Evolutionary conservation across 2,797 vertebrate genomes (phyloP).

Genomic region (Rhinella marina): DNA sequence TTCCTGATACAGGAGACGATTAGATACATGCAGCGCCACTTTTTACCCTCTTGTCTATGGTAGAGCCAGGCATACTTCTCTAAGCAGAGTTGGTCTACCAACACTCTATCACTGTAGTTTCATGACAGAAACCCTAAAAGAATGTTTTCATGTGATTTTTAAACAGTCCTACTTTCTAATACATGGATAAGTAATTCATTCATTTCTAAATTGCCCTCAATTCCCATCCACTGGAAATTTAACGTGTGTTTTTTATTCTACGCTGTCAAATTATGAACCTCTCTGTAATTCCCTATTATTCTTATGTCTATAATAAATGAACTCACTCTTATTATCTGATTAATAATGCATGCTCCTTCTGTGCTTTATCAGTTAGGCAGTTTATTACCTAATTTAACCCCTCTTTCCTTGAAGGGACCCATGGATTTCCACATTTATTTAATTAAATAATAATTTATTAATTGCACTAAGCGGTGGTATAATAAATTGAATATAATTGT

Average conservation of each 20-base stretch:
- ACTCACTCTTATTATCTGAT: constrained; percentile 46
- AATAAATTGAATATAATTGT: background rate
- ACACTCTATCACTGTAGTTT: background rate
- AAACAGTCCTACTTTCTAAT: background rate
- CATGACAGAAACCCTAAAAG: background rate
- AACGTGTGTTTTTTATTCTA: constrained; percentile 4
- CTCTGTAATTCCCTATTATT: constrained; percentile 47
- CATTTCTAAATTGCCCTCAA: constrained; percentile 1
- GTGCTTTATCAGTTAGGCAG: constrained; percentile 31
- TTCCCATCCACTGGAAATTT: constrained; percentile 11
- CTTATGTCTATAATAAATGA: constrained; percentile 45
- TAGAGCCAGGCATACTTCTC: background rate
- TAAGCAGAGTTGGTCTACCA: background rate
- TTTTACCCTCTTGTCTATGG: background rate
- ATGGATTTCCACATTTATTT: constrained; percentile 24
- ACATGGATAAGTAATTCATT: background rate
- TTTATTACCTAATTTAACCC: constrained; percentile 46
- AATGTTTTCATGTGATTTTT: background rate
- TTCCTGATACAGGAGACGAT: no score
- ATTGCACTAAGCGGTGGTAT: background rate
- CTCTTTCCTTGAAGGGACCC: constrained; percentile 3
- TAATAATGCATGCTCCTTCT: constrained; percentile 44
- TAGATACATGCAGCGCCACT: no score
- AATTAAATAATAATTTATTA: constrained; percentile 36
- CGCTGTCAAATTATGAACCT: constrained; percentile 35